Evolutionary conservation across 2,888 invertebrate genomes (phyloP), one percentile per base, ranked within the genome.

Genomic region (Zygothrica quintamaculata): DNA sequence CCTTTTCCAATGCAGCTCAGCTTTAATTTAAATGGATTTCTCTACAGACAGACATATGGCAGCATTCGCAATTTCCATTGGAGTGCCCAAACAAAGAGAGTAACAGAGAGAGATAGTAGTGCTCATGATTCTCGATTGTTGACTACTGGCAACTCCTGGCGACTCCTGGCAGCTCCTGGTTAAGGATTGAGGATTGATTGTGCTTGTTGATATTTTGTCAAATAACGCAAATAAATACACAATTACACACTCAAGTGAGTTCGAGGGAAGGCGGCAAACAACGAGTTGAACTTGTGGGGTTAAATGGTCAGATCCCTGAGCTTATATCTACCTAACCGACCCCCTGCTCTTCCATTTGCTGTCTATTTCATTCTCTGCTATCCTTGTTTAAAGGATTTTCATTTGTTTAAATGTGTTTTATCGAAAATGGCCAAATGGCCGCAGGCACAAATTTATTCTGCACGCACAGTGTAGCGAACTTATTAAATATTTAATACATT

Each of bases 181-280:
- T n/a, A n/a, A n/a, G n/a, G n/a, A n/a, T n/a, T n/a, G 66, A 84
- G 86, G 88, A 88, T 80, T 88, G 87, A 88, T 88, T 87, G 88
- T 79, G 82, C 88, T 88, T 87, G 89, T 88, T 88, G 87, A 88
- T 89, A 88, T 87, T 89, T 89, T 88, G 84, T 89, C 88, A 88
- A 82, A 87, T 88, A 88, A 87, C 79, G 84, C 88, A 89, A 88
- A 89, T 90, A 90, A 89, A 90, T 89, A 85, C 79, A 85, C 88
- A 90, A 90, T 90, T 90, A 90, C 89, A 89, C 87, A 89, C 88
- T 89, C 87, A 88, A 89, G 80, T 89, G 89, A 84, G 68, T 85
- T 69, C 57, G 33, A 26, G 52, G 64, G 48, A 46, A 39, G 46
- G 31, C 31, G 12, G 26, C 53, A 46, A 31, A 26, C 53, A 46